A percentile compares a stretch with the other conserved stretches of the same genome.
Conservation (phyloP, 2,113 vertebrate species). For the Oxygymnocypris stewartii region DNA sequence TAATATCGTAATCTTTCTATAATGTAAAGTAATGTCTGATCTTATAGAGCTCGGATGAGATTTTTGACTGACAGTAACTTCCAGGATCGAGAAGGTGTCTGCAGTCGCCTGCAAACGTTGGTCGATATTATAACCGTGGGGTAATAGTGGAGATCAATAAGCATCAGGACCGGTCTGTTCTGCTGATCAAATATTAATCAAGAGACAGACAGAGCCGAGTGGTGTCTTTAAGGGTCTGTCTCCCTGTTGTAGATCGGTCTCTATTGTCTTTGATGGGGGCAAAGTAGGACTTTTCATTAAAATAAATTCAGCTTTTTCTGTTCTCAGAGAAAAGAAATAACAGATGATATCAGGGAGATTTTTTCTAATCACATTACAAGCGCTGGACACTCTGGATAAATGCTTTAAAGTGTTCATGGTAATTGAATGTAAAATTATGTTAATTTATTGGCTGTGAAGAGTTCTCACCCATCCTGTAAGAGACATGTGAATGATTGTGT, state of each 20-base stretch:
- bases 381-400: not conserved
- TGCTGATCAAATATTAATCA: constrained; percentile 88
- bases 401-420: constrained; percentile 48
- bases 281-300: not conserved
- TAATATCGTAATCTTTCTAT: not conserved
- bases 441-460: constrained; percentile 63
- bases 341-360: not conserved
- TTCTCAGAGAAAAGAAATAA: constrained; percentile 2
- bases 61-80: constrained; percentile 57
- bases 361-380: not conserved
- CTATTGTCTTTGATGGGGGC: not conserved
- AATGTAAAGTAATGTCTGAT: not conserved
- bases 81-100: constrained; percentile 49
- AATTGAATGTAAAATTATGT: constrained; percentile 63
- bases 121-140: constrained; percentile 79
- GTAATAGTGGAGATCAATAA: constrained; percentile 77
- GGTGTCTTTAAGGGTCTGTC: constrained; percentile 53
- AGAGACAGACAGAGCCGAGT: constrained; percentile 62
- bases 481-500: constrained; percentile 48
- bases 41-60: not conserved
- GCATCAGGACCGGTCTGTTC: constrained; percentile 74
- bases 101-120: constrained; percentile 65
- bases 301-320: not conserved
- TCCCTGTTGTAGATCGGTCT: not conserved
- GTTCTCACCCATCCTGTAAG: constrained; percentile 52